Percentiles rank a stretch among this genome's conserved stretches.
These are phyloP conservation scores for Euphydryas editha DNA, from an alignment of 2,888 invertebrate genomes.

Conservation along the genomic window DNA sequence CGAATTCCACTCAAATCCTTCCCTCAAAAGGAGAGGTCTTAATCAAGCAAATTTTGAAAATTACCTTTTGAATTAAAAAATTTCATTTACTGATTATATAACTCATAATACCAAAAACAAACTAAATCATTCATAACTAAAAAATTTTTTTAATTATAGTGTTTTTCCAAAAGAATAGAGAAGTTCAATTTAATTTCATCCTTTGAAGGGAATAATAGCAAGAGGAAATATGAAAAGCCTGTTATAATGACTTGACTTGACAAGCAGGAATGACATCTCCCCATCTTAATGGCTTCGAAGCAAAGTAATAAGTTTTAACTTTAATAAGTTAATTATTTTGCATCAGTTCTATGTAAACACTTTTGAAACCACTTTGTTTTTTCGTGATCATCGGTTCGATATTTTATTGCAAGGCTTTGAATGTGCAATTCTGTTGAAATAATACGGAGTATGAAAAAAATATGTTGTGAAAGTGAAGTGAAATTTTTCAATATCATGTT, in stretches of 20 bases:
- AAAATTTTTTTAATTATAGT: background rate
- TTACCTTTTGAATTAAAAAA: no score
- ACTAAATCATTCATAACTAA: background rate
- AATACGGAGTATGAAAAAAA: background rate
- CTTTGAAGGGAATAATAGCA: conserved; percentile 4
- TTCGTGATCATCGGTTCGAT: background rate
- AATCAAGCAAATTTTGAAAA: no score
- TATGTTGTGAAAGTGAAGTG: background rate
- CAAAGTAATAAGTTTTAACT: conserved; percentile 22
- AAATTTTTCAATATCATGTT: no score
- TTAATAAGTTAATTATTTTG: conserved; percentile 27
- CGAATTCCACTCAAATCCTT: no score
- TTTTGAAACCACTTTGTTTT: background rate
- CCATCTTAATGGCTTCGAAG: conserved; percentile 22
- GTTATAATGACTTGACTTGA: conserved; percentile 25
- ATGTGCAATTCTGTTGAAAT: background rate
- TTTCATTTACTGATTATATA: no score
- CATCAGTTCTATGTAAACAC: conserved; percentile 16
- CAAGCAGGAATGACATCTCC: conserved; percentile 33
- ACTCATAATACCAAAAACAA: no score
- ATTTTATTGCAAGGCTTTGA: background rate
- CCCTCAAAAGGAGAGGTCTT: no score
- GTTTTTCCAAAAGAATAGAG: background rate
- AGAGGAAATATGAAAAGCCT: conserved; percentile 17
- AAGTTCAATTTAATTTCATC: conserved; percentile 17